Evolutionary conservation across 2,888 invertebrate genomes (phyloP), one percentile per base, ranked within the genome.

Genomic region (Heliconius aoede): DNA sequence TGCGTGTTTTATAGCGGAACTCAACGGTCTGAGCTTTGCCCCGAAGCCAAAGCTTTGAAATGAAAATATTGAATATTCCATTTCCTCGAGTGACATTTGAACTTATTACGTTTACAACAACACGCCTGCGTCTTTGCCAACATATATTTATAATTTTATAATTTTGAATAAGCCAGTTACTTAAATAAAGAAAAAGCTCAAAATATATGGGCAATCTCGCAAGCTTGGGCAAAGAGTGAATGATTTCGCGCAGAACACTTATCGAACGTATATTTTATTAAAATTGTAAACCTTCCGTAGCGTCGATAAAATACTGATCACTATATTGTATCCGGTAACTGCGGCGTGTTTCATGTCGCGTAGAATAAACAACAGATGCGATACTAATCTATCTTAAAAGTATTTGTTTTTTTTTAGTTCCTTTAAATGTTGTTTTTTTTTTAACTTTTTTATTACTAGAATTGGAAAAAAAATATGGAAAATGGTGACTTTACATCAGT

Each of bases 251-350:
- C 55, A 30, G 62, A 65, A 75, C 62, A 77, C 68, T 69, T 73
- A 64, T 72, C 79, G 46, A 61, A 69, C 77, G 77, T 76, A 78
- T 80, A 76, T 79, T 80, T 78, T 78, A 80, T 81, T 80, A 80
- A 80, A 79, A 81, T 79, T 80, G 79, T 77, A 77, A 79, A 80
- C 64, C 77, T 78, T 80, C 80, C 87, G 79, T 78, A 81, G 80
- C 82, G 81, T 83, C 88, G 83, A 89, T 90, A 89, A 90, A 90
- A 87, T 86, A 86, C 85, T 87, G 88, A 88, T 89, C 89, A 85
- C 83, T 87, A 87, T 89, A 90, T 90, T 90, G 88, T 90, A 88
- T 86, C 84, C 82, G 82, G 83, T 88, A 88, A 85, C 85, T 84
- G 86, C 83, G 87, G 84, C 78, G 82, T 83, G 84, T 89, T 88